Evolutionary conservation across 2,113 vertebrate species (phyloP), one percentile per base, ranked within the genome.

Genomic region (Paradoxurus hermaphroditus): DNA sequence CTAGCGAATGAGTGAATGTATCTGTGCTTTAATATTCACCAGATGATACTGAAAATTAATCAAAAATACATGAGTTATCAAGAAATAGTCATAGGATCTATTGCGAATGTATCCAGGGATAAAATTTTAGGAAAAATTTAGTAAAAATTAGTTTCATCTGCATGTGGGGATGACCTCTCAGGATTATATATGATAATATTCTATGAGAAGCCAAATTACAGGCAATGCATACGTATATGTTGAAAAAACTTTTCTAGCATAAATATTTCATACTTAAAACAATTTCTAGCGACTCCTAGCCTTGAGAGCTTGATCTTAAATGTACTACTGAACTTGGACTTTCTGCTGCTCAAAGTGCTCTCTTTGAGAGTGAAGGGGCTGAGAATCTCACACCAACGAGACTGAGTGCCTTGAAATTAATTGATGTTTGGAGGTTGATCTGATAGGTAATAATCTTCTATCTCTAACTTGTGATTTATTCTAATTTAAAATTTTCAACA

Each of bases 391-490:
- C 36, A 83, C 68, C 87, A 53, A 0, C 53, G 68, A 15, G 0
- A 78, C 59, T 77, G 3, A 73, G 31, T 46, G 1, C 79, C 91
- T 92, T 98, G 29, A 96, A 96, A 72, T 89, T 75, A 94, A 12
- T 72, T 78, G 59, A 18, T 86, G 65, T 86, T 92, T 91, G 39
- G 25, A 31, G 78, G 44, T 15, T 89, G 82, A 41, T 86, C 31
- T 94, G 78, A 78, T 56, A 95, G 82, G 82, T 89, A 98, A 90
- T 59, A 70, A 86, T 94, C 86, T 97, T 97, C 87, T 91, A 72
- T 91, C 96, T 88, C 59, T 95, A 97, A 96, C 62, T 91, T 86
- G 87, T 85, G 1, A 70, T 81, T 70, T 86, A 44, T 94, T 97
- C 94, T 78, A 94, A 98, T 97, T 95, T 59, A 4, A 85, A 88